Conservation (phyloP, 2,797 vertebrate genomes). For the Discoglossus pictus region DNA sequence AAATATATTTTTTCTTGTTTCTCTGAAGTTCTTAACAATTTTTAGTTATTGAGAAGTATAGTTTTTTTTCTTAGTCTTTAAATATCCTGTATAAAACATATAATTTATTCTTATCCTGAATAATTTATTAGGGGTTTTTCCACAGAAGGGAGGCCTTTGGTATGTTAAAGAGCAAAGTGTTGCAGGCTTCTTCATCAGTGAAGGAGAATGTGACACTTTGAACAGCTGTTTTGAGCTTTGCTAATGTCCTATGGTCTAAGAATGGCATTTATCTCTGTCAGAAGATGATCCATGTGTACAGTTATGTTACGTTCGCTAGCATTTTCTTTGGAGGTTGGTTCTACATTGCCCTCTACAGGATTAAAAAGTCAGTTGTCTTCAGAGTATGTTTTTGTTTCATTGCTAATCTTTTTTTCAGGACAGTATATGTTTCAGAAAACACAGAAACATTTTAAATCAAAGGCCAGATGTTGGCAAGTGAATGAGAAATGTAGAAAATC, state of each 20-base stretch:
- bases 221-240: constrained; percentile 49
- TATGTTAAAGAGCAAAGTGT: constrained; percentile 34
- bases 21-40: too few species aligned
- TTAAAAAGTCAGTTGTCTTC: constrained; percentile 13
- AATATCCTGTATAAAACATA: constrained; percentile 13
- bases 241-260: constrained; percentile 51
- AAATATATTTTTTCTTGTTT: too few species aligned
- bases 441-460: background rate
- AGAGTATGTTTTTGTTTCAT: background rate
- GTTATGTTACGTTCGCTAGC: constrained; percentile 36
- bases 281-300: constrained; percentile 42
- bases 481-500: too few species aligned
- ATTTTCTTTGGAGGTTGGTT: constrained; percentile 35
- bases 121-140: constrained; percentile 16
- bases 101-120: background rate
- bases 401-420: background rate
- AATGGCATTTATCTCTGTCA: constrained; percentile 51
- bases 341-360: constrained; percentile 40
- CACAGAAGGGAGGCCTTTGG: constrained; percentile 29
- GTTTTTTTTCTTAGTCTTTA: background rate
- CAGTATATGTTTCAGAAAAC: background rate
- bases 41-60: too few species aligned
- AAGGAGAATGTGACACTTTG: constrained; percentile 50
- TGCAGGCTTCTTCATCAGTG: constrained; percentile 43
- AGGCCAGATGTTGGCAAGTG: too few species aligned